Evolutionary conservation across 2,113 vertebrate species (phyloP).

Genomic region (Alosa alosa): DNA sequence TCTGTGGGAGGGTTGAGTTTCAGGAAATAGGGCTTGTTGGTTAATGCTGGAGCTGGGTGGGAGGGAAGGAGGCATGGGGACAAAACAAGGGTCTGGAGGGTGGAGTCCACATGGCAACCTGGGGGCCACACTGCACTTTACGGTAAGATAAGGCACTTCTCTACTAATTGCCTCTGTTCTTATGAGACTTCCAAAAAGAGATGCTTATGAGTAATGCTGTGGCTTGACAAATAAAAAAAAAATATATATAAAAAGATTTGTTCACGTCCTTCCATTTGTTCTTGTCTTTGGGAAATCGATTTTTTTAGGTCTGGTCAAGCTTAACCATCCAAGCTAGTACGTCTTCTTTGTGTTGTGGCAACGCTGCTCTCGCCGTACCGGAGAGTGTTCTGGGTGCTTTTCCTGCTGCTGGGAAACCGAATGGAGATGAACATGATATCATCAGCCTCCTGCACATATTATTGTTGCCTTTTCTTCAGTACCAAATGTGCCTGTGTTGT

Average conservation of each 20-base stretch:
- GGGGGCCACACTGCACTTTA: conserved; percentile 20
- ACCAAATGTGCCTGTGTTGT: conserved; percentile 53
- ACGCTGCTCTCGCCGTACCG: conserved; percentile 29
- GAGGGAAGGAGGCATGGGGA: conserved; percentile 34
- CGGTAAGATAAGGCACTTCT: conserved; percentile 15
- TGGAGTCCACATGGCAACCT: conserved; percentile 44
- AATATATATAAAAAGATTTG: too few species aligned
- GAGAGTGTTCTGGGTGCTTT: conserved; percentile 60
- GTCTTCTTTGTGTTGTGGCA: neutral
- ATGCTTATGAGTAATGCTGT: neutral
- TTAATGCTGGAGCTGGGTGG: conserved; percentile 67
- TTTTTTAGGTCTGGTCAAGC: neutral
- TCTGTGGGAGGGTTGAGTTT: conserved; percentile 72
- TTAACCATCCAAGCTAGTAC: neutral
- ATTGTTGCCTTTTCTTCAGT: conserved; percentile 66
- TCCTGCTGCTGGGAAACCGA: conserved; percentile 62
- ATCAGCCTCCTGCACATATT: conserved; percentile 55
- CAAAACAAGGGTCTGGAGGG: conserved; percentile 46
- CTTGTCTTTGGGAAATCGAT: neutral
- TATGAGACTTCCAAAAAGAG: neutral
- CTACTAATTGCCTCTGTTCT: conserved; percentile 4
- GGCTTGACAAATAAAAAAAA: neutral
- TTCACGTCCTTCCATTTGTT: neutral
- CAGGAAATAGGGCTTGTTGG: conserved; percentile 72
- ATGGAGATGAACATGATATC: conserved; percentile 58